A percentile compares a stretch with the other conserved stretches of the same genome.
Conservation (phyloP, 2,113 vertebrate genomes). For the Apteryx mantelli region DNA sequence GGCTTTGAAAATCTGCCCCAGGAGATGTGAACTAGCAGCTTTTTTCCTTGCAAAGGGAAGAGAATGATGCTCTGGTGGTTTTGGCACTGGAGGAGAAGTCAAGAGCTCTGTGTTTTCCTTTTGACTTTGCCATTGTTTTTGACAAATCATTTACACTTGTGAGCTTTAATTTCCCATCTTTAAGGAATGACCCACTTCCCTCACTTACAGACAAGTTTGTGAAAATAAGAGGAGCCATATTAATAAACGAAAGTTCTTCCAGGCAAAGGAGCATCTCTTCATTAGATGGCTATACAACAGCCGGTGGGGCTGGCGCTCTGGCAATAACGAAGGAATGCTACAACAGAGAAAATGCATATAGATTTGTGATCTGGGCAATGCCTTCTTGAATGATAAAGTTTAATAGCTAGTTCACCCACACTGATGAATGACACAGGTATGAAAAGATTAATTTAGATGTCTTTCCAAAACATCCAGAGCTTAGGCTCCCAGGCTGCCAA, state of each 20-base stretch:
- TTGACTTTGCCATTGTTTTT: background rate
- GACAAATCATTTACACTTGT: background rate
- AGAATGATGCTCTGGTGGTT: background rate
- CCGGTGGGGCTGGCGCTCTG: background rate
- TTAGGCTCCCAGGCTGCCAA: background rate
- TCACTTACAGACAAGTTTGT: rapidly evolving
- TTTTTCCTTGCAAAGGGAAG: background rate
- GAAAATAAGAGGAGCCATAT: background rate
- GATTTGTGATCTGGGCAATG: background rate
- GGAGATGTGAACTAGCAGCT: background rate
- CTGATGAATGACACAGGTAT: background rate
- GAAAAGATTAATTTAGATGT: background rate
- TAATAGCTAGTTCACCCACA: background rate
- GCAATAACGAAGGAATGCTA: background rate
- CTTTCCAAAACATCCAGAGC: background rate
- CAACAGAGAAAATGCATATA: background rate
- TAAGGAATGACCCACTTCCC: background rate
- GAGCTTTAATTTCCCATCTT: background rate
- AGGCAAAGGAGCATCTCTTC: background rate
- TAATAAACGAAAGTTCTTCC: background rate
- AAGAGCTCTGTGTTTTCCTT: background rate
- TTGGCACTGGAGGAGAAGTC: background rate
- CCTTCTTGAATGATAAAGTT: background rate
- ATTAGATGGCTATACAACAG: rapidly evolving
- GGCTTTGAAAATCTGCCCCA: background rate